These are phyloP conservation scores for Zosterops pallidus DNA, from an alignment of 2,113 vertebrate species.

Conservation along the genomic window DNA sequence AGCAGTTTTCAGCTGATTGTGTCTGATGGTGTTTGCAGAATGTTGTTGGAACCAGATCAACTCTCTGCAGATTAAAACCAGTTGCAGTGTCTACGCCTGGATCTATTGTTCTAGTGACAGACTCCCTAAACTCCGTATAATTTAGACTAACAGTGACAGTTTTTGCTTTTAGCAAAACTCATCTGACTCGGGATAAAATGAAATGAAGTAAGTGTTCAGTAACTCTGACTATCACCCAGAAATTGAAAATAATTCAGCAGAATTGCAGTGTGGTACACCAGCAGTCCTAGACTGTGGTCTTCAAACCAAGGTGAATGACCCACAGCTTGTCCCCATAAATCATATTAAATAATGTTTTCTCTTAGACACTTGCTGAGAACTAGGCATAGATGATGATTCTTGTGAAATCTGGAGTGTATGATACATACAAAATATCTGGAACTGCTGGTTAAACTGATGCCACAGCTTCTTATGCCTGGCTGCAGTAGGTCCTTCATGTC, in stretches of 20 bases:
- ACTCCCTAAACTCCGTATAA: slow-evolving; percentile 13
- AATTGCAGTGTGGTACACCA: background rate
- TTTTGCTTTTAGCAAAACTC: slow-evolving; percentile 57
- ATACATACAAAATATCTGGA: background rate
- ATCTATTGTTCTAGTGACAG: slow-evolving; percentile 60
- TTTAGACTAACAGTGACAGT: slow-evolving; percentile 38
- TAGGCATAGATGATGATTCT: background rate
- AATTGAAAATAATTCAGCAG: background rate
- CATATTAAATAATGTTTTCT: background rate
- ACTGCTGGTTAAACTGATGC: background rate
- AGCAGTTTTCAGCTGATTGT: slow-evolving; percentile 51
- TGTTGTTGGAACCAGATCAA: slow-evolving; percentile 20
- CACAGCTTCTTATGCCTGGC: background rate
- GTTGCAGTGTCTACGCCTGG: background rate
- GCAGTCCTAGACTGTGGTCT: background rate
- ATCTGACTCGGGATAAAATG: background rate
- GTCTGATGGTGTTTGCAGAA: slow-evolving; percentile 47
- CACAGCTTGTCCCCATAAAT: background rate
- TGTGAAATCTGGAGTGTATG: background rate
- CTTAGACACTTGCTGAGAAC: background rate
- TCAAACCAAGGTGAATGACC: background rate
- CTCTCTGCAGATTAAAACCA: slow-evolving; percentile 59
- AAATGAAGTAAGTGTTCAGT: slow-evolving; percentile 3
- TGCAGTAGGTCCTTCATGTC: background rate
- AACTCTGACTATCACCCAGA: background rate